phyloP scores from a whole-genome alignment of 2,888 invertebrate species.

The Blastobasis lacticolella region DNA sequence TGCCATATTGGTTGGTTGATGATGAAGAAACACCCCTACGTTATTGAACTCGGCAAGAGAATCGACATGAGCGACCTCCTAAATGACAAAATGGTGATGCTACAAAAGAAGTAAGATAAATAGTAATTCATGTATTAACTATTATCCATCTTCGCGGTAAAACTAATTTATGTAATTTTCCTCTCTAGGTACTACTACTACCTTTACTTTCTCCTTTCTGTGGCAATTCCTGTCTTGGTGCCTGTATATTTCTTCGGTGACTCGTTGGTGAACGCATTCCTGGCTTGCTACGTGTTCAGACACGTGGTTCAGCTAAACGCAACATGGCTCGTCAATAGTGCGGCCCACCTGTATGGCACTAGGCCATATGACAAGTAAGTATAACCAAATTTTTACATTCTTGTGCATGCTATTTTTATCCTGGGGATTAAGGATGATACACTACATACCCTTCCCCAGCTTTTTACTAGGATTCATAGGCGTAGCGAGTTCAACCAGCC shows the following conservation, averaged over 20 bases:
- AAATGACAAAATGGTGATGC: slow-evolving; percentile 80
- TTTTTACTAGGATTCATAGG: too few species aligned
- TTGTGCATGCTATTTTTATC: too few species aligned
- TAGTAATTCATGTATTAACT: neutral
- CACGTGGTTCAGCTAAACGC: slow-evolving; percentile 78
- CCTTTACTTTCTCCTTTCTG: slow-evolving; percentile 73
- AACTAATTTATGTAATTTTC: too few species aligned
- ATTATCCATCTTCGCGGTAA: too few species aligned
- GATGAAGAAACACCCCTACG: slow-evolving; percentile 84
- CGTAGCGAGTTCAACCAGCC: too few species aligned
- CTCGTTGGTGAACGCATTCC: slow-evolving; percentile 71
- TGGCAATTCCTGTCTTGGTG: slow-evolving; percentile 76
- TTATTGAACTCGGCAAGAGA: slow-evolving; percentile 76
- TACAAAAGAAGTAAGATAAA: slow-evolving; percentile 80
- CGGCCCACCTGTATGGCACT: slow-evolving; percentile 85
- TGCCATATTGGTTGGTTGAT: slow-evolving; percentile 91
- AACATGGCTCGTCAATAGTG: slow-evolving; percentile 89
- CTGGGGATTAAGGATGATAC: too few species aligned
- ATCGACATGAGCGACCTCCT: slow-evolving; percentile 85
- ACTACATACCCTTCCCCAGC: too few species aligned
- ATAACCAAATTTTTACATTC: neutral
- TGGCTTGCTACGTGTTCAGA: slow-evolving; percentile 76
- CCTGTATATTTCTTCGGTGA: slow-evolving; percentile 83
- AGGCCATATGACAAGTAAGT: slow-evolving; percentile 84
- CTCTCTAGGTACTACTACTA: slow-evolving; percentile 75